These are phyloP conservation scores for Leguminivora glycinivorella DNA, from an alignment of 1,140 invertebrate species.

Conservation along the genomic window DNA sequence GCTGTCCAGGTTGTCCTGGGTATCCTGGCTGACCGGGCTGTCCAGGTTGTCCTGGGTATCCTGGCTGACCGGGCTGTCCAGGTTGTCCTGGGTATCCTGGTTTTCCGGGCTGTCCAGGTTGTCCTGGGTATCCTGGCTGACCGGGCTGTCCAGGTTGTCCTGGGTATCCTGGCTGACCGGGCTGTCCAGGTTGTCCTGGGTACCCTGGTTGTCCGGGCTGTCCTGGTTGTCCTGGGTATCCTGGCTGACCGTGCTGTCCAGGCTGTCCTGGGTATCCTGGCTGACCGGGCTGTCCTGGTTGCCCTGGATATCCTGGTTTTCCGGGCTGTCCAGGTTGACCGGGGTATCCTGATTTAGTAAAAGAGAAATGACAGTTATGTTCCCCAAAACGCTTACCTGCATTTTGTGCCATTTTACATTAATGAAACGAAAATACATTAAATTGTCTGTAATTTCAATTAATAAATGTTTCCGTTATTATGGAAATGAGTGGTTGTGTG, in stretches of 20 bases:
- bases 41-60: conserved; percentile 39
- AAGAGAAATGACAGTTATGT: background rate
- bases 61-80: background rate
- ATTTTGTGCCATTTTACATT: background rate
- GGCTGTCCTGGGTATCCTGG: background rate
- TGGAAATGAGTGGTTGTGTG: background rate
- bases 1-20: conserved; percentile 32
- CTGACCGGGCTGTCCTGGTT: background rate
- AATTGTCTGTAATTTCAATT: background rate
- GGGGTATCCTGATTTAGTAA: conserved; percentile 25
- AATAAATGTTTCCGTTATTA: background rate
- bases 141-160: background rate
- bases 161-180: background rate
- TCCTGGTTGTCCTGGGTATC: background rate
- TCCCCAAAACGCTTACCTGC: no score
- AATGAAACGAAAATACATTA: background rate
- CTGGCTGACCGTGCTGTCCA: background rate
- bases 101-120: background rate
- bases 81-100: no score
- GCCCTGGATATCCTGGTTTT: background rate
- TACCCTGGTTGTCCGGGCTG: background rate
- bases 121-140: background rate
- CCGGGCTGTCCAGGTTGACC: conserved; percentile 1
- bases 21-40: conserved; percentile 34
- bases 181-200: background rate